Evolutionary conservation across 2,113 vertebrate genomes (phyloP).

Genomic region (Baryphthengus martii): DNA sequence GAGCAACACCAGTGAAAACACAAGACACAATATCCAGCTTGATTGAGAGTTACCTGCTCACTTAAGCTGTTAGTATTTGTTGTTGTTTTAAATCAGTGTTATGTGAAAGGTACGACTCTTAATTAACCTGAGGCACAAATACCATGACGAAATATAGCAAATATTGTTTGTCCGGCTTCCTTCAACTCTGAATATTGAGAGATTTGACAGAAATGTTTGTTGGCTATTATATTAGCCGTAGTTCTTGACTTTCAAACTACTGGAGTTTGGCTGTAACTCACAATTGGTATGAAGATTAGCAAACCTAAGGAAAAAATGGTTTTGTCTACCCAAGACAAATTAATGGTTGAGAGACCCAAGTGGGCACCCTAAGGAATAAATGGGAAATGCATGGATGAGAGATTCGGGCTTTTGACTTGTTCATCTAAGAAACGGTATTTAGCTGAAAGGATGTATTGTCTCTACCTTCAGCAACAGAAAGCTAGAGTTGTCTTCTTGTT

Average conservation of each 20-base stretch:
- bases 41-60: background rate
- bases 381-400: background rate
- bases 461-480: background rate
- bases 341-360: background rate
- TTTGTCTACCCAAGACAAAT: background rate
- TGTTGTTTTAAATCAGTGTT: background rate
- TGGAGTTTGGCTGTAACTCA: background rate
- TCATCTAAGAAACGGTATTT: background rate
- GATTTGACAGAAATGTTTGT: background rate
- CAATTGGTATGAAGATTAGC: background rate
- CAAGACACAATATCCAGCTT: background rate
- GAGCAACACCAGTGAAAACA: background rate
- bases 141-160: background rate
- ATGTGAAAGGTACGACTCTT: background rate
- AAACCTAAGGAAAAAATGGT: background rate
- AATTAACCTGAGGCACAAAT: background rate
- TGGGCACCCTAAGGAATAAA: background rate
- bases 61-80: background rate
- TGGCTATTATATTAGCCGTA: background rate
- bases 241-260: background rate
- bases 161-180: background rate
- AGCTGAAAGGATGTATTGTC: background rate
- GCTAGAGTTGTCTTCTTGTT: background rate
- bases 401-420: background rate
- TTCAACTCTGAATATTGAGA: background rate